Conservation (phyloP, 1,140 invertebrate species). For the Drosophila quadrilineata region DNA sequence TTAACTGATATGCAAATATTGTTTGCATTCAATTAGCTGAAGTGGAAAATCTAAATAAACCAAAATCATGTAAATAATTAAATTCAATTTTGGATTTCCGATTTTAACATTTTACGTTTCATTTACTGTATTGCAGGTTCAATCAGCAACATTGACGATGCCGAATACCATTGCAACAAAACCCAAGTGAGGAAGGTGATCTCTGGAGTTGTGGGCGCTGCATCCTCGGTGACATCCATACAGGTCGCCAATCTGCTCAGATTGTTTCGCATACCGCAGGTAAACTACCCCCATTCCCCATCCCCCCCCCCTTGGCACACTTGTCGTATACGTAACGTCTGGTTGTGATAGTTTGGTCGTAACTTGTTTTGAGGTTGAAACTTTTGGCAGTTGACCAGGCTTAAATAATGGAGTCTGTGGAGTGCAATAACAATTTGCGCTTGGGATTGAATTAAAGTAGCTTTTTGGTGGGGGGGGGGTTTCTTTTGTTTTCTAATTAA, state of each 20-base stretch:
- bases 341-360: not conserved
- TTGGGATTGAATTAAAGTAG: too few relatives aligned
- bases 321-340: not conserved
- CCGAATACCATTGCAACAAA: slow-evolving; percentile 93
- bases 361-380: slow-evolving; percentile 7
- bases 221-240: slow-evolving; percentile 96
- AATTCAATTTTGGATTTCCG: not conserved
- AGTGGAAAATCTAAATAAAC: too few relatives aligned
- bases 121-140: slow-evolving; percentile 87
- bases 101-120: not conserved
- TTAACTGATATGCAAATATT: too few relatives aligned
- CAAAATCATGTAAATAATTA: not conserved
- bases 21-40: too few relatives aligned
- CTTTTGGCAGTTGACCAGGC: slow-evolving; percentile 11
- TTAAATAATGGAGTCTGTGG: not conserved
- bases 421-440: slow-evolving; percentile 17
- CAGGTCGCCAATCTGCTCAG: slow-evolving; percentile 97
- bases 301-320: too few relatives aligned
- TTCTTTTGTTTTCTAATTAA: too few relatives aligned
- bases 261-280: slow-evolving; percentile 97
- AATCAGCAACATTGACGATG: slow-evolving; percentile 96
- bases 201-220: slow-evolving; percentile 96
- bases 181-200: slow-evolving; percentile 93
- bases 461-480: too few relatives aligned
- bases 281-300: slow-evolving; percentile 72